phyloP scores from a whole-genome alignment of 2,113 vertebrate species.

The Plectropomus leopardus region DNA sequence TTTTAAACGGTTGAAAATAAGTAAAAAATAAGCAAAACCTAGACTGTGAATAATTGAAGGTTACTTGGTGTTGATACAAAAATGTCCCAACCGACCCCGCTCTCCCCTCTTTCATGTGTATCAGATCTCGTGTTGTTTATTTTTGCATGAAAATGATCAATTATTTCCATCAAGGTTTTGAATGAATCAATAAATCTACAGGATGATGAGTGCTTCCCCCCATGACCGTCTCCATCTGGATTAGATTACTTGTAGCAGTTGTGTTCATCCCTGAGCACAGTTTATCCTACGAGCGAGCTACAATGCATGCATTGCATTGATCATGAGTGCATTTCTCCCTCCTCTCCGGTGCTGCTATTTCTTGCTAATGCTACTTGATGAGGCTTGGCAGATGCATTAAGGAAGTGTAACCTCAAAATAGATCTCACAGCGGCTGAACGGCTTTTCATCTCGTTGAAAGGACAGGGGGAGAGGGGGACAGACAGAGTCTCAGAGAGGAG shows the following conservation, averaged over 20 bases:
- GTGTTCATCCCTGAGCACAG: not conserved
- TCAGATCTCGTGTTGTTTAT: not conserved
- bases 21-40: too few relatives aligned
- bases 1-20: too few relatives aligned
- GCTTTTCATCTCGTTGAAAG: conserved; percentile 62
- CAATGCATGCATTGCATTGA: conserved; percentile 14
- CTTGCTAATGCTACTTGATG: conserved; percentile 54
- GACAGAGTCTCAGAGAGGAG: conserved; percentile 15
- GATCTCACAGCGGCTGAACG: conserved; percentile 23
- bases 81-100: too few relatives aligned
- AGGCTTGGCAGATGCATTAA: conserved; percentile 58
- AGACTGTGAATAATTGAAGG: too few relatives aligned
- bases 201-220: not conserved
- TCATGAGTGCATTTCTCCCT: conserved; percentile 10
- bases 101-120: too few relatives aligned
- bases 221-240: not conserved
- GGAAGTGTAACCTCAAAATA: conserved; percentile 57
- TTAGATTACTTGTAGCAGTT: not conserved
- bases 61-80: too few relatives aligned
- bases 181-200: not conserved
- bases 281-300: not conserved
- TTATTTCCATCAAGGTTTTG: not conserved
- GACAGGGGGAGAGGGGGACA: conserved; percentile 8
- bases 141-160: not conserved
- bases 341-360: not conserved